A percentile compares a stretch with the other conserved stretches of the same genome.
These are phyloP conservation scores for Whitmania pigra DNA, from an alignment of 1,140 invertebrate species.

Conservation along the genomic window DNA sequence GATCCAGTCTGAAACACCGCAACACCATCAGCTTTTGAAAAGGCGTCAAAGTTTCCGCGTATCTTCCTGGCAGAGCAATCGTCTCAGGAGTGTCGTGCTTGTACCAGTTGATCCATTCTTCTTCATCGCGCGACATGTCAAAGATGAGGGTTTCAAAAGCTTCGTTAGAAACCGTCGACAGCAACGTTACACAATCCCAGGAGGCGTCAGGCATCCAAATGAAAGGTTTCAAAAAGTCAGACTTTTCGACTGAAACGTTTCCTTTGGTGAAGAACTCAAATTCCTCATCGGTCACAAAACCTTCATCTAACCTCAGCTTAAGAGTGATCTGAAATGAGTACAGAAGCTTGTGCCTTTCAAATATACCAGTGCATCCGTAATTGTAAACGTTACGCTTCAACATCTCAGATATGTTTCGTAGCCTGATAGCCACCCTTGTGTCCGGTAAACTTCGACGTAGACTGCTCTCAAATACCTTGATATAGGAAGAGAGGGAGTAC, in stretches of 20 bases:
- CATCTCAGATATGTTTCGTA: conserved; percentile 66
- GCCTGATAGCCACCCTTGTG: conserved; percentile 53
- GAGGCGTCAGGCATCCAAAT: conserved; percentile 58
- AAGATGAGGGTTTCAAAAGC: conserved; percentile 52
- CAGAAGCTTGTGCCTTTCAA: conserved; percentile 74
- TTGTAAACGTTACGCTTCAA: conserved; percentile 73
- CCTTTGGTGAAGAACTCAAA: conserved; percentile 84
- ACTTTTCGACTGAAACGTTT: conserved; percentile 60
- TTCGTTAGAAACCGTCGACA: conserved; percentile 55
- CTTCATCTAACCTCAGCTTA: conserved; percentile 59
- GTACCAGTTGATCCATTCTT: conserved; percentile 73
- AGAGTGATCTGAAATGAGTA: conserved; percentile 79
- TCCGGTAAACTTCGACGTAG: conserved; percentile 65
- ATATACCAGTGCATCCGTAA: conserved; percentile 78
- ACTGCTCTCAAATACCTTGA: conserved; percentile 62
- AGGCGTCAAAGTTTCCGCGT: conserved; percentile 47
- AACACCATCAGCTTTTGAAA: conserved; percentile 68
- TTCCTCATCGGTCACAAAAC: conserved; percentile 53
- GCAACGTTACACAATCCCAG: conserved; percentile 67
- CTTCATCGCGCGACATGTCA: conserved; percentile 49
- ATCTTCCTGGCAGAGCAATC: conserved; percentile 53
- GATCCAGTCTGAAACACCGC: conserved; percentile 69
- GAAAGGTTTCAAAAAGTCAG: conserved; percentile 53
- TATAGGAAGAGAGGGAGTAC: conserved; percentile 57
- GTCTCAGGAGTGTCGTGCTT: conserved; percentile 64